Base-by-base conservation (phyloP, 1,140 invertebrate species). In the Zaprionus taronus region DNA sequence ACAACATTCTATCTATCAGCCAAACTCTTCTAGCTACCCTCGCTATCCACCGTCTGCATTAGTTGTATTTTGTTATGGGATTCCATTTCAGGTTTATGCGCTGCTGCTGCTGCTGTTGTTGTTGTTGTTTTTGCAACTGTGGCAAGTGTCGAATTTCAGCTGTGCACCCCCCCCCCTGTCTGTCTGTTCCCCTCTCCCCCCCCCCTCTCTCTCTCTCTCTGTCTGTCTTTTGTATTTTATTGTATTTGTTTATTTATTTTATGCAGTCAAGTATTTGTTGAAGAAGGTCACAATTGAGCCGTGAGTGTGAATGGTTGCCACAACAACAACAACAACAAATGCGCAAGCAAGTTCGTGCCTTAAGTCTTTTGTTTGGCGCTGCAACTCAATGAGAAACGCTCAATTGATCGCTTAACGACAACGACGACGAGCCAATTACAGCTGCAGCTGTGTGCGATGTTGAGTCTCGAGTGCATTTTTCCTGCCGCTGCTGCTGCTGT, bases 281-380 rank as follows among this genome's bases (percentile, higher is more conserved):
- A 75, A 75, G 85, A 89, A 90, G 85, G 85, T 90, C 85, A 89
- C 69, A 67, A 55, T 22, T 34, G 73, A 65, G 66, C 72, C 67
- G 83, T 76, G 47, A 56, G 65, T 68, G 66, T 63, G 68, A 53
- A 63, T 72, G 72, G 62, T 28, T 51, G 71, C 70, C 47, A 15
- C 36, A 38, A 7, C 36, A 38, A 12, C 36, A 38, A 12, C 36
- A 15, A 12, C 36, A 38, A 38, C 36, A 38, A 15, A 7, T n/a
- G 41, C 41, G 81, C 85, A 89, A 90, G 81, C 85, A 89, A 90
- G 85, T 90, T 90, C 85, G 85, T 90, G 82, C 67, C 85, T 90
- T 80, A 85, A 90, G 86, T 90, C 79, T 82, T 90, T 90, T 71
- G 79, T 90, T 72, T 77, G 41, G 47, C 69, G 24, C 41, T 55